Conservation (phyloP, 1,140 invertebrate species). For the Coptotermes formosanus region DNA sequence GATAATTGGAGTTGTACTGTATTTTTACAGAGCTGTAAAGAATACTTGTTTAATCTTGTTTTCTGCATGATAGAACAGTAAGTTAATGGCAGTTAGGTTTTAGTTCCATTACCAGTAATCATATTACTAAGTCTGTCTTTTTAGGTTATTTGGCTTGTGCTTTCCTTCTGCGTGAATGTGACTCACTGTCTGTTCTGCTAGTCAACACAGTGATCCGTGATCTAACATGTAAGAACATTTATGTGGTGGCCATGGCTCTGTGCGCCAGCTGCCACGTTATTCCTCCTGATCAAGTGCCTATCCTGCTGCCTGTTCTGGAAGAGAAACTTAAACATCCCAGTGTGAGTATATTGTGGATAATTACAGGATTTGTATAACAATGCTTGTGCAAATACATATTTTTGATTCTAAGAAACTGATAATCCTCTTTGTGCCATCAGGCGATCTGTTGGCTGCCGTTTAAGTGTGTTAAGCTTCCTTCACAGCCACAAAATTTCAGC, state of each 20-base stretch:
- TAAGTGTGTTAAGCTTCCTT: too few relatives aligned
- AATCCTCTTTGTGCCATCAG: too few relatives aligned
- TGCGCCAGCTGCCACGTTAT: conserved; percentile 21
- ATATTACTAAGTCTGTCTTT: not conserved
- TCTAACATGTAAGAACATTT: conserved; percentile 30
- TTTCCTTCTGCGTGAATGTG: conserved; percentile 19
- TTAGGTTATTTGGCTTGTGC: conserved; percentile 29
- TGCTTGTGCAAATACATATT: too few relatives aligned
- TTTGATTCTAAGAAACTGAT: too few relatives aligned
- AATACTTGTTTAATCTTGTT: too few relatives aligned
- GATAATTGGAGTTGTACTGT: too few relatives aligned
- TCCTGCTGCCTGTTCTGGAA: conserved; percentile 23
- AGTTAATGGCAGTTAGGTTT: too few relatives aligned
- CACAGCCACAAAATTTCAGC: too few relatives aligned
- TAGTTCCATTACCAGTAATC: too few relatives aligned
- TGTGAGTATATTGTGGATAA: conserved; percentile 10
- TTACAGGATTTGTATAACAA: not conserved
- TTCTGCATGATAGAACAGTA: too few relatives aligned
- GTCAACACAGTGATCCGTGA: conserved; percentile 30
- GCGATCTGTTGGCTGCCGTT: too few relatives aligned
- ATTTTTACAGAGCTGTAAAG: too few relatives aligned
- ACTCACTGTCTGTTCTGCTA: conserved; percentile 24
- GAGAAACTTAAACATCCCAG: conserved; percentile 29
- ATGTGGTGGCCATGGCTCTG: conserved; percentile 26
- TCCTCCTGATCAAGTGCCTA: not conserved